Conservation (phyloP, 2,113 vertebrate genomes). For the Albula goreensis region DNA sequence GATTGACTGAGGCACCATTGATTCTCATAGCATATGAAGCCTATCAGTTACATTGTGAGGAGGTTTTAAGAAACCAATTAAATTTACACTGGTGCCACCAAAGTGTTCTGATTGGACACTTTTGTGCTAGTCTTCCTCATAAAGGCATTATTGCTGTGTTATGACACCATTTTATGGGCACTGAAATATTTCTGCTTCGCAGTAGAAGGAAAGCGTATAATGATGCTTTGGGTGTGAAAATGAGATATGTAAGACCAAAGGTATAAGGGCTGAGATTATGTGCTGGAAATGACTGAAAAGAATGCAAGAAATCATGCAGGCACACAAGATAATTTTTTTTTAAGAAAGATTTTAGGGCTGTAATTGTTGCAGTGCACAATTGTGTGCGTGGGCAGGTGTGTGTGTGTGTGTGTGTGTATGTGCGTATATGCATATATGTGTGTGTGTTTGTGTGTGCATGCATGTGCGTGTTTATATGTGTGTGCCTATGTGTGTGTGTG, state of each 20-base stretch:
- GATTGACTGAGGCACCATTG: no score
- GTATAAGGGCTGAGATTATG: no score
- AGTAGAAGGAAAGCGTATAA: neutral
- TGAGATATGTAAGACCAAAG: neutral
- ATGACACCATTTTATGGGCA: neutral
- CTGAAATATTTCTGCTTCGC: neutral
- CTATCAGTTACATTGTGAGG: neutral
- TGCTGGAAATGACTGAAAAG: no score
- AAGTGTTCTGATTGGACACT: neutral
- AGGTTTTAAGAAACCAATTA: neutral
- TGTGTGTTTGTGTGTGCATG: neutral
- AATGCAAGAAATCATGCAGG: no score
- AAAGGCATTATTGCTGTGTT: neutral
- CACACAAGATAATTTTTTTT: no score
- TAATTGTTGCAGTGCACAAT: no score
- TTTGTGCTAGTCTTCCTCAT: neutral
- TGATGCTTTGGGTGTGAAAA: neutral
- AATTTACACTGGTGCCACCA: neutral
- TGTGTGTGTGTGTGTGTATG: no score
- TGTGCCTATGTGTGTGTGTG: neutral
- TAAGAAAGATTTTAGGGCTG: no score
- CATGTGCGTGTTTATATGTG: slow-evolving; percentile 8
- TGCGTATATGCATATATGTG: neutral
- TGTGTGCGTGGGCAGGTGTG: no score
- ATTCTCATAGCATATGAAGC: neutral